phyloP scores from a whole-genome alignment of 2,888 invertebrate species.

The Nezara viridula region DNA sequence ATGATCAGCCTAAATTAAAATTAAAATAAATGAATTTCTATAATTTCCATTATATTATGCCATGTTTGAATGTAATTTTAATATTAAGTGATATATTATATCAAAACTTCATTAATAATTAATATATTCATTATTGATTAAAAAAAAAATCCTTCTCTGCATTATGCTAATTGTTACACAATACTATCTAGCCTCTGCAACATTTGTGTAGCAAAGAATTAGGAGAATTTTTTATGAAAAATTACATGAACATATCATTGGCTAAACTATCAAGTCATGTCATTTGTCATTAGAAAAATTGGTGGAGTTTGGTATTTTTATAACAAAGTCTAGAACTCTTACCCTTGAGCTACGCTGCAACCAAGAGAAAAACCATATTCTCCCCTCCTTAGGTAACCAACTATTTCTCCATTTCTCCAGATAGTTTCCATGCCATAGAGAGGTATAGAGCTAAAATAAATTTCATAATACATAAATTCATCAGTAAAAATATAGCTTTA shows the following conservation, averaged over 20 bases:
- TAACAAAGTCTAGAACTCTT: slow-evolving; percentile 66
- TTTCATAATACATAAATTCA: background rate
- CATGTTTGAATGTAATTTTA: too few relatives aligned
- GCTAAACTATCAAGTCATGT: too few relatives aligned
- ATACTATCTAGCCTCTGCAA: too few relatives aligned
- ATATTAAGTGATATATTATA: background rate
- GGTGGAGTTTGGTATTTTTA: background rate
- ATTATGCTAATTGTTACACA: too few relatives aligned
- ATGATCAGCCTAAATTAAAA: too few relatives aligned
- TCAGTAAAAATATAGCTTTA: background rate
- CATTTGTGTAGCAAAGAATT: too few relatives aligned
- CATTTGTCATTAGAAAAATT: too few relatives aligned
- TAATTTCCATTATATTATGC: too few relatives aligned
- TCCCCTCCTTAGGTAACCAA: slow-evolving; percentile 85
- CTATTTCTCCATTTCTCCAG: slow-evolving; percentile 81
- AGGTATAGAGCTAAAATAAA: slow-evolving; percentile 73
- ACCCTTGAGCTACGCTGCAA: slow-evolving; percentile 76
- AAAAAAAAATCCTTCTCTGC: too few relatives aligned
- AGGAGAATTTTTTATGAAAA: too few relatives aligned
- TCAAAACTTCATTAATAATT: background rate
- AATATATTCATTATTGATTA: background rate
- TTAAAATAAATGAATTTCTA: too few relatives aligned
- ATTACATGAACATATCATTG: too few relatives aligned
- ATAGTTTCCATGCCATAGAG: slow-evolving; percentile 89
- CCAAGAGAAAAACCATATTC: slow-evolving; percentile 80